Conservation (phyloP, 2,888 invertebrate genomes). For the Sialis fuliginosa region DNA sequence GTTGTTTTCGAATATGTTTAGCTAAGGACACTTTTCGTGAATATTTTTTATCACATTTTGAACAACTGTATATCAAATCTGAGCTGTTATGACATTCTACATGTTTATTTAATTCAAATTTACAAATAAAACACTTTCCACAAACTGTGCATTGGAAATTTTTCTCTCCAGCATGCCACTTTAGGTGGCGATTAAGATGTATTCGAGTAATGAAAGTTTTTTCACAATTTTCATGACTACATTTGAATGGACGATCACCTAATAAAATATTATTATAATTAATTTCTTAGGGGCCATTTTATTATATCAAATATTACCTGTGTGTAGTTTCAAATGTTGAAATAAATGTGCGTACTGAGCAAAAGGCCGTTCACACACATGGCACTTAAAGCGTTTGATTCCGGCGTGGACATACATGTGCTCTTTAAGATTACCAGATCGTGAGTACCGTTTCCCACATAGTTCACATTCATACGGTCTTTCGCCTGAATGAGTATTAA, state of each 20-base stretch:
- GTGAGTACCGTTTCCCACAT: background rate
- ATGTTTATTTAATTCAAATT: conserved; percentile 1
- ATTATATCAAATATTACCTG: background rate
- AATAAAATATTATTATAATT: background rate
- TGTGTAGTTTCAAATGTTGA: background rate
- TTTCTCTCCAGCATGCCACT: background rate
- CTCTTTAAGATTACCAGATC: background rate
- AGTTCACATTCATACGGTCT: background rate
- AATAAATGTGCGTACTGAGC: conserved; percentile 6
- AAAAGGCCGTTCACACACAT: conserved; percentile 13
- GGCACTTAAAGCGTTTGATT: conserved; percentile 15
- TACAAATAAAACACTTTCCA: conserved; percentile 1
- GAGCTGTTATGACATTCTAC: background rate
- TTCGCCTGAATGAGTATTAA: background rate
- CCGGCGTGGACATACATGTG: conserved; percentile 2
- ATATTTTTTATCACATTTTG: background rate
- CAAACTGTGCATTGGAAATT: background rate
- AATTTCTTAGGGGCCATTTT: background rate
- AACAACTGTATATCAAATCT: background rate
- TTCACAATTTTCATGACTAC: background rate
- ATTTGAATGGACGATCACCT: conserved; percentile 1
- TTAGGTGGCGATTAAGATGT: background rate
- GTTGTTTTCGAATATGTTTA: background rate
- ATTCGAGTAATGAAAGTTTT: background rate
- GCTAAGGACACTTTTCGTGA: background rate